Evolutionary conservation across 2,797 vertebrate genomes (phyloP), one percentile per base, ranked within the genome.

Genomic region (Pelodytes ibericus): DNA sequence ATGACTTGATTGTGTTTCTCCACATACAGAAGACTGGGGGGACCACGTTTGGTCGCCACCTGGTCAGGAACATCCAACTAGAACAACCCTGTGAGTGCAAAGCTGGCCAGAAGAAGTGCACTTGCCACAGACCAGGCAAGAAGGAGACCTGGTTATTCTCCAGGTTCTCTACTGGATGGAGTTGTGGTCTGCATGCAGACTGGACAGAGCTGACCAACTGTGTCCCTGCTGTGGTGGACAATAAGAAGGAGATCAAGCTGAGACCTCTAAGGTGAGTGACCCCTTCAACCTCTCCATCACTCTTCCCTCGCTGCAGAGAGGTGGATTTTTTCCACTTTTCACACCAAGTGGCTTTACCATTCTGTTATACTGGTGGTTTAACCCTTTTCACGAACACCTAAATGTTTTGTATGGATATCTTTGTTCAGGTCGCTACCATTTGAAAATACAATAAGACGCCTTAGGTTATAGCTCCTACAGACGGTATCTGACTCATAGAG

Each of bases 21-120:
- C 96, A 98, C 90, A 99, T 98, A 82, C 97, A 98, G 74, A 99
- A 99, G 87, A 99, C 96, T 0, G 97, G 96, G 0, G 97, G 97
- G 72, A 99, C 97, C 77, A 97, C 96, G 25, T 99, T 98, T 78
- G 96, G 97, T 1, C 93, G 96, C 53, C 97, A 98, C 87, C 89
- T 98, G 86, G 97, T 99, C 78, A 92, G 95, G 79, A 98, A 99
- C 80, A 96, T 98, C 61, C 95, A 94, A 82, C 92, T 99, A 85
- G 95, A 97, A 93, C 93, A 94, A 84, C 96, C 96, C 0, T 99
- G 96, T 68, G 94, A 95, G 88, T 98, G 96, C 75, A 92, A 92
- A 53, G 94, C 95, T 41, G 96, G 96, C 0, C 96, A 98, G 89
- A 99, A 99, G 93, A 98, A 96, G 84, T 98, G 96, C 80, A 95